Evolutionary conservation across 1,140 invertebrate species (phyloP).

Genomic region (Ceratina australensis): DNA sequence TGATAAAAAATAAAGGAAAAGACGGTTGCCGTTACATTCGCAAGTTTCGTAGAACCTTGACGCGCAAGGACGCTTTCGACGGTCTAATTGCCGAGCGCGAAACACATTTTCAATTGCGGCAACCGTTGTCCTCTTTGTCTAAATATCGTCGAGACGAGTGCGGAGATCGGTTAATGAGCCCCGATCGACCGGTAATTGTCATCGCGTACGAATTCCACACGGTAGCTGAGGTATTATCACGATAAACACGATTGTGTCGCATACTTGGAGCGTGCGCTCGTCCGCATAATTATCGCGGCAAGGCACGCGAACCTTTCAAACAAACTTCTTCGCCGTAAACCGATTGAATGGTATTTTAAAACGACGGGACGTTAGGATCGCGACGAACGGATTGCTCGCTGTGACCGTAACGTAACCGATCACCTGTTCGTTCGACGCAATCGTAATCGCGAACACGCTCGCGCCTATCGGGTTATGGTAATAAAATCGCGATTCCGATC

Average conservation of each 20-base stretch:
- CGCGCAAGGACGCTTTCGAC: conserved; percentile 23
- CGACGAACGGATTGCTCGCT: neutral
- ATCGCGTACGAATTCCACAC: neutral
- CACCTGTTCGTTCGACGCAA: neutral
- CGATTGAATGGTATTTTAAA: neutral
- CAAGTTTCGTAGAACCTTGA: neutral
- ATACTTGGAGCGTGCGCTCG: neutral
- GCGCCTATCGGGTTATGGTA: neutral
- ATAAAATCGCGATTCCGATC: neutral
- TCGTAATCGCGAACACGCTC: neutral
- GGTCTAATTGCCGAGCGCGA: neutral
- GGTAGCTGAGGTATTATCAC: neutral
- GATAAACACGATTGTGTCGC: conserved; percentile 21
- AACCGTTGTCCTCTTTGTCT: no score
- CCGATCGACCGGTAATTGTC: neutral
- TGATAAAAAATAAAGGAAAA: no score
- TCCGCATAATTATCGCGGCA: neutral
- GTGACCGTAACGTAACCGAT: neutral
- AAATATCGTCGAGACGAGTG: no score
- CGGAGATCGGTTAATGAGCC: neutral
- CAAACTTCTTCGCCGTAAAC: neutral
- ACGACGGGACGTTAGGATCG: neutral
- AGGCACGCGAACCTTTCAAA: neutral
- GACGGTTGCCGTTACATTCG: no score
- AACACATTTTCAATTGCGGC: neutral